Conservation (phyloP, 2,888 invertebrate species). For the Dioctria rufipes region DNA sequence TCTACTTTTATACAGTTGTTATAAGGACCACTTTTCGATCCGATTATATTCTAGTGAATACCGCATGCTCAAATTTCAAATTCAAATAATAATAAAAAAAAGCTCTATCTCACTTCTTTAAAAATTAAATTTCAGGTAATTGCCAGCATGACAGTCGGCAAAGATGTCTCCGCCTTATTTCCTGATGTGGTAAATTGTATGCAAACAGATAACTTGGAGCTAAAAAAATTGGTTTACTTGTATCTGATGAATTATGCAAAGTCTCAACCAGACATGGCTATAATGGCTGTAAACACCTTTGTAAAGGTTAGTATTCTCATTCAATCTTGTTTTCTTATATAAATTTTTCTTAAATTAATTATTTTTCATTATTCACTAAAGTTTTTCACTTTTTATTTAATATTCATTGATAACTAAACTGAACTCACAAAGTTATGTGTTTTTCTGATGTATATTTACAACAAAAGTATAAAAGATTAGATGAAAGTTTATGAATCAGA, state of each 20-base stretch:
- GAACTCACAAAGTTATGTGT: slow-evolving; percentile 59
- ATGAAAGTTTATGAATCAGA: slow-evolving; percentile 36
- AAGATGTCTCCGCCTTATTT: slow-evolving; percentile 98
- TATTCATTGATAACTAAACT: slow-evolving; percentile 52
- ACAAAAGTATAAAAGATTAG: slow-evolving; percentile 34
- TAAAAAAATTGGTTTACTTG: slow-evolving; percentile 98
- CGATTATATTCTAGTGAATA: too few relatives aligned
- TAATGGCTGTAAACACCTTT: slow-evolving; percentile 99
- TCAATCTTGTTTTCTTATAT: background rate
- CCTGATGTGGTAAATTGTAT: slow-evolving; percentile 99
- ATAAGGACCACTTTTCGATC: too few relatives aligned
- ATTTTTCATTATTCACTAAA: slow-evolving; percentile 21
- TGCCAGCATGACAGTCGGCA: slow-evolving; percentile 99
- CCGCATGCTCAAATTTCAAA: too few relatives aligned
- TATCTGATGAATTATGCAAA: slow-evolving; percentile 99
- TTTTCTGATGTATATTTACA: slow-evolving; percentile 41
- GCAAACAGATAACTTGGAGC: slow-evolving; percentile 99
- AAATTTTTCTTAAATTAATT: background rate
- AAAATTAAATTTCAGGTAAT: slow-evolving; percentile 80
- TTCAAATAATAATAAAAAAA: background rate
- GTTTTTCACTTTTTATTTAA: slow-evolving; percentile 40
- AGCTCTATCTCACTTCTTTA: background rate
- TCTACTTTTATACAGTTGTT: too few relatives aligned
- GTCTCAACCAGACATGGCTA: slow-evolving; percentile 99
- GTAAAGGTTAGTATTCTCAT: slow-evolving; percentile 84